Evolutionary conservation across 2,797 vertebrate species (phyloP), one percentile per base, ranked within the genome.

Genomic region (Hoplostethus mediterraneus): DNA sequence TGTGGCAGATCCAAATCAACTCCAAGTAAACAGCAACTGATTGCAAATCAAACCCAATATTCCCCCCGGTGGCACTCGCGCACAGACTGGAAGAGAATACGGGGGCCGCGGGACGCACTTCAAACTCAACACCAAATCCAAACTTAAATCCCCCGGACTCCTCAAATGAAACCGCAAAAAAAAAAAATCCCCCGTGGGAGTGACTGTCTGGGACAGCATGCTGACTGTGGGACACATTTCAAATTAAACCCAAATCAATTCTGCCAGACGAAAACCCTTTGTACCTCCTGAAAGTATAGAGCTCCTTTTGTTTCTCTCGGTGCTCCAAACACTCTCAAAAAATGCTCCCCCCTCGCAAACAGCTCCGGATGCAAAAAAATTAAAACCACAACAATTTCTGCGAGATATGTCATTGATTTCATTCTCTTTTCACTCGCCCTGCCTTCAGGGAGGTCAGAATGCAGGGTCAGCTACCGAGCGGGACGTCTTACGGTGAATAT

Each of bases 221-320:
- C 59, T 8, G 49, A 51, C 59, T 67, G 57, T 45, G 63, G 66
- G 47, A 57, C 66, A 52, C 51, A 25, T 71, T 86, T 76, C 52
- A 73, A 79, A 81, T 81, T 65, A 66, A 81, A 74, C 83, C 64
- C 1, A 5, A 78, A 63, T 83, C 79, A 66, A 71, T 77, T 62
- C 36, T 17, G 33, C 48, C 36, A 63, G 33, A 80, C 4, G 0
- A 79, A 63, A 76, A 85, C 63, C 57, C 21, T 21, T 33, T 55
- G 76, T n/a, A 63, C 30, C 10, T 59, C 48, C 36, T 57, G 12
- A 77, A 69, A 80, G 69, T 21, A 21, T 38, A 64, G 44, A 72
- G 40, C 53, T 60, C n/a, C 2, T 17, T 6, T 6, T 21, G 21
- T 61, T 69, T 54, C 36, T 60, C 6, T 51, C 31, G 21, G 0